These are phyloP conservation scores for Ornithoptera alexandrae DNA, from an alignment of 2,888 invertebrate genomes.

Conservation along the genomic window DNA sequence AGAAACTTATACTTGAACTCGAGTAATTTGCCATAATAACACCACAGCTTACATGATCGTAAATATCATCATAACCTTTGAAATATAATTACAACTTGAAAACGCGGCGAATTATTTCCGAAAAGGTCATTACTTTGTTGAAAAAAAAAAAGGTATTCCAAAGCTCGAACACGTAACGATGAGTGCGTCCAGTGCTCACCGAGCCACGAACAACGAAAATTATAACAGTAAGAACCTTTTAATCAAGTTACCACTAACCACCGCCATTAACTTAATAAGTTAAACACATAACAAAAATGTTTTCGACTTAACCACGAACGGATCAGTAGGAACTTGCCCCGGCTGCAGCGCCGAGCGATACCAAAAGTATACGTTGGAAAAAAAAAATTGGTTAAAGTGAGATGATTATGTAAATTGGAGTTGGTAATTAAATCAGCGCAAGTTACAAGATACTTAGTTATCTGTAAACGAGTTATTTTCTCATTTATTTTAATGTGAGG, in stretches of 20 bases:
- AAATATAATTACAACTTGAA: not conserved
- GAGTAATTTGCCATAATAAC: too few relatives aligned
- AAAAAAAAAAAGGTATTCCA: conserved; percentile 4
- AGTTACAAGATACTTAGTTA: conserved; percentile 24
- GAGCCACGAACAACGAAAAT: conserved; percentile 18
- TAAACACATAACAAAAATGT: conserved; percentile 8
- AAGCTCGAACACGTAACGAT: conserved; percentile 5
- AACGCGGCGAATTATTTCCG: not conserved
- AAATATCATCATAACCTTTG: too few relatives aligned
- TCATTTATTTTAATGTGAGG: conserved; percentile 24
- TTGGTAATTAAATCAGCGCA: conserved; percentile 26
- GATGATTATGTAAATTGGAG: conserved; percentile 26
- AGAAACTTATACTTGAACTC: too few relatives aligned
- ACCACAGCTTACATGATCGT: too few relatives aligned
- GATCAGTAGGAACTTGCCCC: not conserved
- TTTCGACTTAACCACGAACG: not conserved
- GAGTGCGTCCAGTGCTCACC: conserved; percentile 1
- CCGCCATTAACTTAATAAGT: conserved; percentile 17
- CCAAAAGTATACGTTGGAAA: conserved; percentile 20
- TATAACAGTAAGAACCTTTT: conserved; percentile 24
- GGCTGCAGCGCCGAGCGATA: conserved; percentile 4
- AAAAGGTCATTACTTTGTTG: conserved; percentile 3
- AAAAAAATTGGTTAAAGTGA: conserved; percentile 7
- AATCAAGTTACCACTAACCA: conserved; percentile 16
- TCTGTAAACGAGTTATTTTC: conserved; percentile 25